Base-by-base conservation (phyloP, 2,888 invertebrate species). In the Chrysopilus asiliformis region DNA sequence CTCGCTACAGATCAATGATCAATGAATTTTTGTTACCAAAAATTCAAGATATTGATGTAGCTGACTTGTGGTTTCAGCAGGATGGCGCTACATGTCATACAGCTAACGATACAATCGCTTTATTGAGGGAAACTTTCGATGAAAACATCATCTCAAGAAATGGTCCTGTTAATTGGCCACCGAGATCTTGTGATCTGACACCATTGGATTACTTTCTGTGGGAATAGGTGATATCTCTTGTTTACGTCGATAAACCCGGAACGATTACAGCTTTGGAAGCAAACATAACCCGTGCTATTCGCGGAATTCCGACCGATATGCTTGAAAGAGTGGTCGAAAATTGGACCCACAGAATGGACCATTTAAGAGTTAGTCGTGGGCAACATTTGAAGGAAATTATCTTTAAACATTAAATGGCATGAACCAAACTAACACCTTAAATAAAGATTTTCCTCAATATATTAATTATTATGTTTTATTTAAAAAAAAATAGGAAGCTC, bases 151-250 rank as follows among this genome's bases (percentile, higher is more conserved):
- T 22, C 22, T 22, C 22, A 22, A 7, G 22, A 8, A 28, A 32
- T 25, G 28, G 32, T 34, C 33, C 34, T 20, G 9, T 38, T 22
- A 38, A 25, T 13, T 20, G 12, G 32, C 18, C n/a, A 9, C n/a
- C 20, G 14, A 12, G 19, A 32, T 15, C 20, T 9, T 20, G 28
- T 20, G 10, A 14, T 12, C n/a, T 16, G 17, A 16, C 6, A 26
- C 9, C 26, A n/a, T 8, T 4, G 5, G n/a, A 26, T 13, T 26
- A 26, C 13, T 26, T 26, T 26, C 5, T 26, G 5, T 26, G n/a
- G n/a, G n/a, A n/a, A n/a, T n/a, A n/a, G 7, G 22, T 22, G 22
- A 22, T 8, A 10, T 22, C 22, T 8, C 22, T 22, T 10, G 22
- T 22, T 8, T 22, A n/a, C n/a, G n/a, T n/a, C n/a, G n/a, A n/a